Evolutionary conservation across 1,140 invertebrate genomes (phyloP).

Genomic region (Lepidurus packardi): DNA sequence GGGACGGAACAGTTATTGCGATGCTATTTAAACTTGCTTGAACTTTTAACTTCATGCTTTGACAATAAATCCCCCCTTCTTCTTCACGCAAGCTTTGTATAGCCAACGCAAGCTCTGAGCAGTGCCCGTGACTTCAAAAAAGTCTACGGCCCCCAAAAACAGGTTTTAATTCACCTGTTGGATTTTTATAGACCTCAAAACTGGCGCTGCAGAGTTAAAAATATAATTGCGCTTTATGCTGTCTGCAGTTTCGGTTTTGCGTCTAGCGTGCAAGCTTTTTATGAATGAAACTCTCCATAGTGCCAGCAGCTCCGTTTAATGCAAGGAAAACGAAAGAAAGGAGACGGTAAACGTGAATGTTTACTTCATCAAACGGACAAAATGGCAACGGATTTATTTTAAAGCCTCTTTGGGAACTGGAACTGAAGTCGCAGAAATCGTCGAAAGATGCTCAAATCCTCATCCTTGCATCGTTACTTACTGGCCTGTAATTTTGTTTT

Average conservation of each 20-base stretch:
- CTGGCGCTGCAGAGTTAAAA: neutral
- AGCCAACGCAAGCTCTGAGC: too few relatives aligned
- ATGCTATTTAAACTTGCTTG: neutral
- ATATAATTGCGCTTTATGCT: conserved; percentile 5
- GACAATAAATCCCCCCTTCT: conserved; percentile 8
- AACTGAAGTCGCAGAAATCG: too few relatives aligned
- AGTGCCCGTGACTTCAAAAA: neutral
- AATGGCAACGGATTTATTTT: too few relatives aligned
- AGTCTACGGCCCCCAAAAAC: neutral
- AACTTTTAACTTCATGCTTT: neutral
- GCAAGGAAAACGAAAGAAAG: neutral
- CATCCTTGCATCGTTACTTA: too few relatives aligned
- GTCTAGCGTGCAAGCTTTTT: conserved; percentile 10
- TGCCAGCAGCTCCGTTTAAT: conserved; percentile 9
- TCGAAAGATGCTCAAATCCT: too few relatives aligned
- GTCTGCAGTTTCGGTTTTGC: neutral
- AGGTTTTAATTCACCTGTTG: conserved; percentile 9
- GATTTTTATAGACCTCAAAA: neutral
- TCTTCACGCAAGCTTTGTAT: neutral
- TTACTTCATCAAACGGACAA: too few relatives aligned
- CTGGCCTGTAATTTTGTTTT: too few relatives aligned
- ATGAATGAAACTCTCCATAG: neutral
- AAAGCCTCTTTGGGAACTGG: too few relatives aligned
- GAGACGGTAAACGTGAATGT: too few relatives aligned
- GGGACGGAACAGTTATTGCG: neutral